Conservation (phyloP, 2,797 vertebrate genomes). For the Lepus oiostolus region DNA sequence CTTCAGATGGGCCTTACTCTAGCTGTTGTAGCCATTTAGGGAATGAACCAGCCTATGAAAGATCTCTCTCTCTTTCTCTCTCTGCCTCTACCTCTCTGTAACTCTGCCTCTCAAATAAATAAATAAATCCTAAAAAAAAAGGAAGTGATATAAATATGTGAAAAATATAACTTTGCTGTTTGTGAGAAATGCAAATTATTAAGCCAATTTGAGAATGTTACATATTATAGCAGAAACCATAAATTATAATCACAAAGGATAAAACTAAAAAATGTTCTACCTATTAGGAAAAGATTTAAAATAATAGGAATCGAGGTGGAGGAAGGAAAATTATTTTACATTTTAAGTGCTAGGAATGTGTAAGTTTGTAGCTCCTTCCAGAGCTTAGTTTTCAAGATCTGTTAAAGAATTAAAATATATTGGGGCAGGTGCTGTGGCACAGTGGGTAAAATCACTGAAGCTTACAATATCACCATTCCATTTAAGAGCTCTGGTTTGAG, state of each 20-base stretch:
- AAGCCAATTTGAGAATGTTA: not conserved
- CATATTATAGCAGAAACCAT: not conserved
- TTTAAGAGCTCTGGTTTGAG: no score
- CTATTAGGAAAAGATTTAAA: conserved; percentile 27
- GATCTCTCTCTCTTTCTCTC: no score
- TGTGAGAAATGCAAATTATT: conserved; percentile 42
- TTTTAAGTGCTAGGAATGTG: not conserved
- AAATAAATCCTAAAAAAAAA: not conserved
- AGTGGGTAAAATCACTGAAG: no score
- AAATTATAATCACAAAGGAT: conserved; percentile 19
- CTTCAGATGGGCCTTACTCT: no score
- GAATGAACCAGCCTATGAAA: no score
- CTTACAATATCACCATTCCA: no score
- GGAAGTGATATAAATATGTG: not conserved
- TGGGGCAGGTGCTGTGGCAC: no score
- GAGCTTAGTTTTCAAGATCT: conserved; percentile 1
- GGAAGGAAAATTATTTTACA: not conserved
- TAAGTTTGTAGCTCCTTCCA: conserved; percentile 5
- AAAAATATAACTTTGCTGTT: not conserved
- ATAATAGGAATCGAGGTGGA: not conserved
- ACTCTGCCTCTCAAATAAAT: no score
- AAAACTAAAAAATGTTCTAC: not conserved
- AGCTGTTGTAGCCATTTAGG: no score
- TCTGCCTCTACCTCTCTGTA: no score
- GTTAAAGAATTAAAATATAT: conserved; percentile 3